phyloP scores from a whole-genome alignment of 2,797 vertebrate species.

The Glyptemys insculpta region DNA sequence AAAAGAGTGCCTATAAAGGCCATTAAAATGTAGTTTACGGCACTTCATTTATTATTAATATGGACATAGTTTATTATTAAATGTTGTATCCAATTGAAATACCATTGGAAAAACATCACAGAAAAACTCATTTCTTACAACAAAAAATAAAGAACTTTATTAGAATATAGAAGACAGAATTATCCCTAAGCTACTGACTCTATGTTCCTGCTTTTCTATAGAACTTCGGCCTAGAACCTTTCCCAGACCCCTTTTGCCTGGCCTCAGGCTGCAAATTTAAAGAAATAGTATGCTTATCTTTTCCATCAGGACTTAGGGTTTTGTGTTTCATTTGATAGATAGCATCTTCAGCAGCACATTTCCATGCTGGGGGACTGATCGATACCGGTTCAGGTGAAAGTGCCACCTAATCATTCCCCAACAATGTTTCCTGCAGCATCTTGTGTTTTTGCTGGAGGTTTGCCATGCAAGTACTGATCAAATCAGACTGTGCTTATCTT shows the following conservation, averaged over 20 bases:
- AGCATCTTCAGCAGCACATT: not conserved
- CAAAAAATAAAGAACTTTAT: not conserved
- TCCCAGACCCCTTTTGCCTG: not conserved
- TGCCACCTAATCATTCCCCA: conserved; percentile 43
- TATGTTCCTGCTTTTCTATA: not conserved
- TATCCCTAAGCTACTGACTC: not conserved
- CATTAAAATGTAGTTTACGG: not conserved
- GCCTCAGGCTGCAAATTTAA: not conserved
- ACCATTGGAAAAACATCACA: not conserved
- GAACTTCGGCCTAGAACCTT: not conserved
- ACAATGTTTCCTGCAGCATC: not conserved
- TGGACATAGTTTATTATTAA: not conserved
- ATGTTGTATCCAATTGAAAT: not conserved
- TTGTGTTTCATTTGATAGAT: not conserved
- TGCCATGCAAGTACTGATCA: conserved; percentile 28
- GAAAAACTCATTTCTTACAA: not conserved
- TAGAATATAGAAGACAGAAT: not conserved
- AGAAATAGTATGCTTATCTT: not conserved
- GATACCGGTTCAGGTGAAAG: conserved; percentile 40
- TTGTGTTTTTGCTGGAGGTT: conserved; percentile 23
- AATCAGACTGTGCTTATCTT: conserved; percentile 30
- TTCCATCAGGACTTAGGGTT: not conserved
- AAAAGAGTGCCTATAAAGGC: not conserved
- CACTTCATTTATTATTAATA: not conserved
- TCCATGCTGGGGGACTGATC: conserved; percentile 25